Evolutionary conservation across 2,888 invertebrate species (phyloP).

Genomic region (Plagodis pulveraria): DNA sequence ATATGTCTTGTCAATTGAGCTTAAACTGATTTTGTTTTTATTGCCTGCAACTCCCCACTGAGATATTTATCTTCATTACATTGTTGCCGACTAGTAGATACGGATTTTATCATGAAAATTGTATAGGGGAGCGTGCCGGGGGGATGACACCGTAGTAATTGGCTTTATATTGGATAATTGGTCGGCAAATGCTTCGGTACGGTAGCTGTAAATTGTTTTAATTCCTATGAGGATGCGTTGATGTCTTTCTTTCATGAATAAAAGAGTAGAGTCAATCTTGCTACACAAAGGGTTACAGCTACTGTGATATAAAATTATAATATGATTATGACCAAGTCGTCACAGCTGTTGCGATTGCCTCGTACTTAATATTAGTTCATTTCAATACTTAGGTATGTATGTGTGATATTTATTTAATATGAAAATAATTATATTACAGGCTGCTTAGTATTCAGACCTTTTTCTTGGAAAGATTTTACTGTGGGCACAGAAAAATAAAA

Average conservation of each 20-base stretch:
- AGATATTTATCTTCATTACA: constrained; percentile 82
- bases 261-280: constrained; percentile 38
- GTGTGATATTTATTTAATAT: no score
- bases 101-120: constrained; percentile 78
- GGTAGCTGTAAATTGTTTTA: constrained; percentile 62
- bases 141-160: constrained; percentile 73
- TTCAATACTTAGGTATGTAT: no score
- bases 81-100: constrained; percentile 70
- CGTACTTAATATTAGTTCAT: no score
- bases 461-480: no score
- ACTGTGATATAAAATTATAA: constrained; percentile 4
- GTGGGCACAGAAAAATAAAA: constrained; percentile 8
- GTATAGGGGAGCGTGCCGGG: constrained; percentile 60
- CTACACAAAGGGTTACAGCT: constrained; percentile 23
- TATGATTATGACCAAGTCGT: constrained; percentile 5
- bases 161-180: constrained; percentile 78
- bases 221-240: constrained; percentile 51
- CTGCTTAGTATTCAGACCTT: no score
- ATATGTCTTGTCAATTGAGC: constrained; percentile 75
- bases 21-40: constrained; percentile 53
- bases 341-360: neutral
- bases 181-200: constrained; percentile 59
- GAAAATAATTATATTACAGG: no score
- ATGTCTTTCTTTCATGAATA: constrained; percentile 46
- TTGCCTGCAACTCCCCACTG: constrained; percentile 68